These are phyloP conservation scores for Acanthurus lineatus DNA, from an alignment of 2,797 vertebrate genomes.

Conservation along the genomic window DNA sequence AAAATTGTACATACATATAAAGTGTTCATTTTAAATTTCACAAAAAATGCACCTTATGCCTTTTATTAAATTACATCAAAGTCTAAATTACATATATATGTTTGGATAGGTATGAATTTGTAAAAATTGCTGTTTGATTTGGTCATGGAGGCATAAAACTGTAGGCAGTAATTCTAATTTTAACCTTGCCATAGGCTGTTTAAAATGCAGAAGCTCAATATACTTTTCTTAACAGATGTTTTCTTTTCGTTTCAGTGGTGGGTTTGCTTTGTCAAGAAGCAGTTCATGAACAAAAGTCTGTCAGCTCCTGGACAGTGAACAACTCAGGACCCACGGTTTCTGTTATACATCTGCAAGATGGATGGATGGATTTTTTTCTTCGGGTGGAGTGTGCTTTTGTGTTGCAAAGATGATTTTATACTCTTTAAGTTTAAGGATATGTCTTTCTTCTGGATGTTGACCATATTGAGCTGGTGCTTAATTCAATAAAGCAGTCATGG, in stretches of 20 bases:
- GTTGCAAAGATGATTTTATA: constrained; percentile 81
- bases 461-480: constrained; percentile 89
- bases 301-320: constrained; percentile 95
- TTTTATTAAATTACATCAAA: too few relatives aligned
- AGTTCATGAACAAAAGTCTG: constrained; percentile 99
- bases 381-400: constrained; percentile 41
- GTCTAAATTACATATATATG: too few relatives aligned
- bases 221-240: background rate
- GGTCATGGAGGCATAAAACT: too few relatives aligned
- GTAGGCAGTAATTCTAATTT: background rate
- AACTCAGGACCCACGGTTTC: constrained; percentile 38
- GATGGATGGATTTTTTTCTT: constrained; percentile 38
- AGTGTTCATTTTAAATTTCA: too few relatives aligned
- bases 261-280: constrained; percentile 98
- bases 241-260: constrained; percentile 90
- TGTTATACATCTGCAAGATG: constrained; percentile 58
- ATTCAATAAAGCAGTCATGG: constrained; percentile 83
- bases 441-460: constrained; percentile 65
- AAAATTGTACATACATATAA: too few relatives aligned
- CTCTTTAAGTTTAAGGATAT: constrained; percentile 67
- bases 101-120: too few relatives aligned
- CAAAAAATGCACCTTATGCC: too few relatives aligned
- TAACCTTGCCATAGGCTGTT: background rate
- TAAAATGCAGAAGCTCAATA: background rate
- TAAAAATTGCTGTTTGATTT: too few relatives aligned